Evolutionary conservation across 2,797 vertebrate genomes (phyloP).

Genomic region (Phaenicophaeus curvirostris): DNA sequence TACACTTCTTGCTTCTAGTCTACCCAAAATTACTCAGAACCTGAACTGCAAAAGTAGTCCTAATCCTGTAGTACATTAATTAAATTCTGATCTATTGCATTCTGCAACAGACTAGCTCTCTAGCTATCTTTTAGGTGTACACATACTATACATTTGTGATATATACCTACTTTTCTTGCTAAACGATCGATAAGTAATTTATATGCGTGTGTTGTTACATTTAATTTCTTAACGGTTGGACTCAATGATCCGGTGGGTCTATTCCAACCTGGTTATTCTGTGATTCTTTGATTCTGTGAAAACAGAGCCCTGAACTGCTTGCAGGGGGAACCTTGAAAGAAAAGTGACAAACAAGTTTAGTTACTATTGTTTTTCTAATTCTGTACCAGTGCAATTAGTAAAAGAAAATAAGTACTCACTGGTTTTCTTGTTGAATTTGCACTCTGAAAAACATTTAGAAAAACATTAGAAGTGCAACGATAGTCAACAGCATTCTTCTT

Average conservation of each 20-base stretch:
- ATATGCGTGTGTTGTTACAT: constrained; percentile 86
- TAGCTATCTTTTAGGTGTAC: neutral
- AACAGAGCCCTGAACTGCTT: constrained; percentile 92
- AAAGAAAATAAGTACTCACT: constrained; percentile 82
- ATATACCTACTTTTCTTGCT: constrained; percentile 86
- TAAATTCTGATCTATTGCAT: neutral
- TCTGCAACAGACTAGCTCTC: neutral
- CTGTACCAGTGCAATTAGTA: neutral
- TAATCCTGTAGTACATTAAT: neutral
- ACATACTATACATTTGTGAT: neutral
- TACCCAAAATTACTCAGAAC: neutral
- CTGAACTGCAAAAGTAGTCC: neutral
- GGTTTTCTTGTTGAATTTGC: constrained; percentile 91
- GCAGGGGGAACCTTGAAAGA: constrained; percentile 84
- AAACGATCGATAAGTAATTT: constrained; percentile 89
- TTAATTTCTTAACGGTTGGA: constrained; percentile 94
- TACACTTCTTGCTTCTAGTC: neutral
- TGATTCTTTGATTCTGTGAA: too few relatives aligned
- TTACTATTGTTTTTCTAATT: neutral
- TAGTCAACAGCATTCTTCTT: neutral
- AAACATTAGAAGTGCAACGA: neutral
- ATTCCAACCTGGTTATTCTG: too few relatives aligned
- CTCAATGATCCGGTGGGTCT: too few relatives aligned
- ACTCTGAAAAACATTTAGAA: constrained; percentile 83
- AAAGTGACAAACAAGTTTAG: neutral